These are phyloP conservation scores for Hydrochoerus hydrochaeris DNA, from an alignment of 2,113 vertebrate species.

Conservation along the genomic window DNA sequence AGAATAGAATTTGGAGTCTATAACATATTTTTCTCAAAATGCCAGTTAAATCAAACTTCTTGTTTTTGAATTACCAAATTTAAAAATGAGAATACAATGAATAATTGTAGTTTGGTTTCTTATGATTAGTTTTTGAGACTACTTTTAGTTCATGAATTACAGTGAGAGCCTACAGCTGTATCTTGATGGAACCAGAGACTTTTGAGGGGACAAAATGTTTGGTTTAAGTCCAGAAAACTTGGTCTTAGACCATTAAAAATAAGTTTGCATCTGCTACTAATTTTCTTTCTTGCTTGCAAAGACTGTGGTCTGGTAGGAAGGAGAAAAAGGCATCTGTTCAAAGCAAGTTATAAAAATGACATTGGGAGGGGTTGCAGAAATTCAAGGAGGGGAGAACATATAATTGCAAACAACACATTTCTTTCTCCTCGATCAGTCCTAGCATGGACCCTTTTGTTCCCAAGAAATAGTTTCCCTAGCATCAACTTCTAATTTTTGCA, in stretches of 20 bases:
- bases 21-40: slow-evolving; percentile 23
- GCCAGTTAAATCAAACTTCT: neutral
- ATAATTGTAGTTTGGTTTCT: slow-evolving; percentile 2
- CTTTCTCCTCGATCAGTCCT: neutral
- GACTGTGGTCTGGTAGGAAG: slow-evolving; percentile 45
- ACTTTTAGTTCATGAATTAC: slow-evolving; percentile 52
- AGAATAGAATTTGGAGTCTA: slow-evolving; percentile 28
- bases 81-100: slow-evolving; percentile 26
- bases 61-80: neutral
- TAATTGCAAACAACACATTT: neutral
- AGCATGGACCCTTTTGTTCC: neutral
- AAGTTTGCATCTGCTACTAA: slow-evolving; percentile 60
- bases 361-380: neutral
- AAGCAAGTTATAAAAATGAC: slow-evolving; percentile 38
- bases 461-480: neutral
- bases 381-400: neutral
- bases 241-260: slow-evolving; percentile 67
- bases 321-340: slow-evolving; percentile 28
- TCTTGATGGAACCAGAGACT: slow-evolving; percentile 63
- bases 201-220: slow-evolving; percentile 47
- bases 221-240: slow-evolving; percentile 61
- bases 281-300: slow-evolving; percentile 68
- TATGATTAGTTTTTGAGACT: slow-evolving; percentile 42
- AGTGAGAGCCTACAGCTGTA: slow-evolving; percentile 37
- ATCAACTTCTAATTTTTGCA: neutral